These are phyloP conservation scores for Acrobasis suavella DNA, from an alignment of 2,888 invertebrate species.

Conservation along the genomic window DNA sequence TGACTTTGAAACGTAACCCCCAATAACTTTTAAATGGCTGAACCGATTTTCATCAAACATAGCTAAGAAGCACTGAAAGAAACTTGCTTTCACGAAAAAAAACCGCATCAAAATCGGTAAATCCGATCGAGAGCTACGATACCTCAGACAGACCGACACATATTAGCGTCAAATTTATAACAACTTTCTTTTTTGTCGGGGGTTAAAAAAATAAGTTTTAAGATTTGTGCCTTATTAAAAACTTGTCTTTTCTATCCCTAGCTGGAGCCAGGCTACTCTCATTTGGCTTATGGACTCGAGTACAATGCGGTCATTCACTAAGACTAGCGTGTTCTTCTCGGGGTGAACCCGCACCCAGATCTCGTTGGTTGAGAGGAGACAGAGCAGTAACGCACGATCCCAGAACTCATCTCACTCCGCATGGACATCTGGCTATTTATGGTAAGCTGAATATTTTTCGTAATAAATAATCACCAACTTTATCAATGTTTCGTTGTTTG, in stretches of 20 bases:
- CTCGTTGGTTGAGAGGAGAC: conserved; percentile 88
- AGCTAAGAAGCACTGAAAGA: too few relatives aligned
- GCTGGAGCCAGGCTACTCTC: conserved; percentile 92
- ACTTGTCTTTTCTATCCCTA: conserved; percentile 42
- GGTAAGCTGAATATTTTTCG: conserved; percentile 76
- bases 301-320: conserved; percentile 86
- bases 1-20: too few relatives aligned
- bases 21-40: too few relatives aligned
- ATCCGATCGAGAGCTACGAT: too few relatives aligned
- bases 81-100: too few relatives aligned
- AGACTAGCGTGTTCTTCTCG: conserved; percentile 88
- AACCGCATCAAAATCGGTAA: too few relatives aligned
- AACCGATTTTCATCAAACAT: too few relatives aligned
- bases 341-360: conserved; percentile 89
- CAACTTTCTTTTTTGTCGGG: too few relatives aligned
- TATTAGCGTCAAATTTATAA: too few relatives aligned
- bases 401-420: conserved; percentile 86
- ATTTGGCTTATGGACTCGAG: conserved; percentile 88
- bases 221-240: background rate
- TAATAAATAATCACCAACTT: background rate
- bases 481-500: too few relatives aligned
- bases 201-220: too few relatives aligned
- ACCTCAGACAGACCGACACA: too few relatives aligned
- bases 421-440: conserved; percentile 87
- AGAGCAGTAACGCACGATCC: conserved; percentile 88